phyloP scores from a whole-genome alignment of 2,888 invertebrate genomes.

The Drosophila kuntzei region DNA sequence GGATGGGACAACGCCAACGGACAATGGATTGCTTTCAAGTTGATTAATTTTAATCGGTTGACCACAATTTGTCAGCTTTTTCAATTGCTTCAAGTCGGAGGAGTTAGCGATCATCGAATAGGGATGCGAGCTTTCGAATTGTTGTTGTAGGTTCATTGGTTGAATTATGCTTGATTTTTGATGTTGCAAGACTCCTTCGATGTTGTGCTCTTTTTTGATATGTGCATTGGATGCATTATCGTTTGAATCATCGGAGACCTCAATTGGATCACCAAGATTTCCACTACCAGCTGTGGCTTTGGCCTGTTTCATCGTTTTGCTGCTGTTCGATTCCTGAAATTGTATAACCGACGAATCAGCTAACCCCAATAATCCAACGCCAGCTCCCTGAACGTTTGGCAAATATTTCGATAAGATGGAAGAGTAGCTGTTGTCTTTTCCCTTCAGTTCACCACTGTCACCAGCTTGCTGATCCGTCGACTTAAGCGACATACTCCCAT shows the following conservation, averaged over 20 bases:
- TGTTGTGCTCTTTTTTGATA: slow-evolving; percentile 4
- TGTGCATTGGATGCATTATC: slow-evolving; percentile 41
- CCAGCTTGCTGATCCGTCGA: slow-evolving; percentile 12
- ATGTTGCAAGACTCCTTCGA: not conserved
- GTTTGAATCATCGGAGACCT: slow-evolving; percentile 81
- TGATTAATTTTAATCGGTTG: slow-evolving; percentile 33
- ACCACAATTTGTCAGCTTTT: slow-evolving; percentile 30
- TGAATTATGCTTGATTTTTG: slow-evolving; percentile 31
- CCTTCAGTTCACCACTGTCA: slow-evolving; percentile 7
- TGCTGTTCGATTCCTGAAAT: not conserved
- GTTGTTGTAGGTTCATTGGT: slow-evolving; percentile 14
- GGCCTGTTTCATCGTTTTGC: not conserved
- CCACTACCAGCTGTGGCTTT: slow-evolving; percentile 58
- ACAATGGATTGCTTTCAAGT: slow-evolving; percentile 20
- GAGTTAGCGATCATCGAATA: slow-evolving; percentile 14
- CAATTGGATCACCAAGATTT: slow-evolving; percentile 78
- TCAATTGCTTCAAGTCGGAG: slow-evolving; percentile 27
- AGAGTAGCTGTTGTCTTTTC: slow-evolving; percentile 3
- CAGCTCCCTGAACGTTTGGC: slow-evolving; percentile 1
- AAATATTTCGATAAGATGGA: slow-evolving; percentile 7
- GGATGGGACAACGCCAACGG: not conserved
- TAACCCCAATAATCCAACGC: not conserved
- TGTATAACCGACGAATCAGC: slow-evolving; percentile 5
- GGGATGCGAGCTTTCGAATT: slow-evolving; percentile 8
- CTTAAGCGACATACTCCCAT: slow-evolving; percentile 1